A percentile compares a stretch with the other conserved stretches of the same genome.
Conservation (phyloP, 2,888 invertebrate genomes). For the Mythimna albipuncta region DNA sequence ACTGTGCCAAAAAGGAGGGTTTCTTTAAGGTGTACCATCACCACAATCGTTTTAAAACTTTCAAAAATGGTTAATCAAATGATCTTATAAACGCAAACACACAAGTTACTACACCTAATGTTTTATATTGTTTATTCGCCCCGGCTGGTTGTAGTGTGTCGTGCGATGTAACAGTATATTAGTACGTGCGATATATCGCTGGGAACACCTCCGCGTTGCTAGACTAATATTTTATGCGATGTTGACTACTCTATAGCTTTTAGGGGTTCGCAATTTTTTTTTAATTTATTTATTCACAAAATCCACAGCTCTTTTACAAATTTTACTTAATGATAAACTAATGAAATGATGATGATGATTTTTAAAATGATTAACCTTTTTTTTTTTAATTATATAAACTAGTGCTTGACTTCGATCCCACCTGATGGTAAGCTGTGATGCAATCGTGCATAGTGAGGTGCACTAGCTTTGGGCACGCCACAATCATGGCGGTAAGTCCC, state of each 20-base stretch:
- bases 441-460: too few species aligned
- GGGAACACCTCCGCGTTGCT: slow-evolving; percentile 25
- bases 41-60: neutral
- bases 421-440: too few species aligned
- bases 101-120: neutral
- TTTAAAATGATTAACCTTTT: neutral
- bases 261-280: slow-evolving; percentile 19
- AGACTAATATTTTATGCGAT: slow-evolving; percentile 34
- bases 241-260: slow-evolving; percentile 7
- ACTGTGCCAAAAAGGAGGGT: too few species aligned
- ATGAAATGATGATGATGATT: too few species aligned
- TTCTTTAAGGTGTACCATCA: too few species aligned
- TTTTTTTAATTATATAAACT: neutral
- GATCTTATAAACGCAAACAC: slow-evolving; percentile 3
- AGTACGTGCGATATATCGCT: slow-evolving; percentile 22
- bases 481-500: too few species aligned
- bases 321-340: too few species aligned
- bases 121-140: neutral
- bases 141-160: slow-evolving; percentile 14
- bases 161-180: slow-evolving; percentile 44
- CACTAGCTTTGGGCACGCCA: too few species aligned
- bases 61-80: slow-evolving; percentile 14
- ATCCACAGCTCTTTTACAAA: too few species aligned
- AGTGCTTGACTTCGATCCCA: too few species aligned
- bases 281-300: too few species aligned